A percentile compares a stretch with the other conserved stretches of the same genome.
Conservation (phyloP, 1,140 invertebrate genomes). For the Phortica variegata region DNA sequence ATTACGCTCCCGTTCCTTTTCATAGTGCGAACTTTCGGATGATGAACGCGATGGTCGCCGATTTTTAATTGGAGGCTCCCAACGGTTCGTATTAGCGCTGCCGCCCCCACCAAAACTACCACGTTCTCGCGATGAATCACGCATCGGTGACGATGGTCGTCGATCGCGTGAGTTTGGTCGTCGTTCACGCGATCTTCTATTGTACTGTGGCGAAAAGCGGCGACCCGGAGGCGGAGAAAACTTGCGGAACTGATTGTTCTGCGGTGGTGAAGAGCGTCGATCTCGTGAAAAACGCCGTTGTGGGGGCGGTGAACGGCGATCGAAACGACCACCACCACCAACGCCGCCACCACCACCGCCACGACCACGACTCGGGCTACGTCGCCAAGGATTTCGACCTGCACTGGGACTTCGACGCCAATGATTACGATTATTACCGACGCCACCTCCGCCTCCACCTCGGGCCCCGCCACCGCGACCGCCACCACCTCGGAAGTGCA, state of each 20-base stretch:
- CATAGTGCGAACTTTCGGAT: slow-evolving; percentile 23
- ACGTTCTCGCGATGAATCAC: slow-evolving; percentile 13
- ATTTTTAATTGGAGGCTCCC: slow-evolving; percentile 18
- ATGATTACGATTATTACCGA: slow-evolving; percentile 20
- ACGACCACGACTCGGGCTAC: slow-evolving; percentile 29
- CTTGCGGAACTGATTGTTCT: slow-evolving; percentile 14
- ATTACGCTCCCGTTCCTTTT: slow-evolving; percentile 3
- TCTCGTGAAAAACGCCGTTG: slow-evolving; percentile 41
- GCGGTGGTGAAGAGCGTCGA: slow-evolving; percentile 35
- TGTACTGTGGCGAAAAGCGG: slow-evolving; percentile 11
- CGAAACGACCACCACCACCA: slow-evolving; percentile 28
- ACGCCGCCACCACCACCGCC: slow-evolving; percentile 14
- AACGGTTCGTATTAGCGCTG: slow-evolving; percentile 15
- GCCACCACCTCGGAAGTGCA: slow-evolving; percentile 41
- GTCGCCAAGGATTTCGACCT: slow-evolving; percentile 41
- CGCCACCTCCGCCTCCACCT: slow-evolving; percentile 26
- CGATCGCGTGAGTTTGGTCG: slow-evolving; percentile 34
- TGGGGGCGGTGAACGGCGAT: slow-evolving; percentile 35
- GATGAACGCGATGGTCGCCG: slow-evolving; percentile 15
- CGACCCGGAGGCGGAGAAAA: slow-evolving; percentile 15
- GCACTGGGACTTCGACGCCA: slow-evolving; percentile 20
- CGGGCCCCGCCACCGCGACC: slow-evolving; percentile 30
- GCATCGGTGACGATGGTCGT: slow-evolving; percentile 25
- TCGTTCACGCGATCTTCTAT: slow-evolving; percentile 15
- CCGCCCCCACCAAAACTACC: not conserved